phyloP scores from a whole-genome alignment of 2,113 vertebrate species.

The Scophthalmus maximus region DNA sequence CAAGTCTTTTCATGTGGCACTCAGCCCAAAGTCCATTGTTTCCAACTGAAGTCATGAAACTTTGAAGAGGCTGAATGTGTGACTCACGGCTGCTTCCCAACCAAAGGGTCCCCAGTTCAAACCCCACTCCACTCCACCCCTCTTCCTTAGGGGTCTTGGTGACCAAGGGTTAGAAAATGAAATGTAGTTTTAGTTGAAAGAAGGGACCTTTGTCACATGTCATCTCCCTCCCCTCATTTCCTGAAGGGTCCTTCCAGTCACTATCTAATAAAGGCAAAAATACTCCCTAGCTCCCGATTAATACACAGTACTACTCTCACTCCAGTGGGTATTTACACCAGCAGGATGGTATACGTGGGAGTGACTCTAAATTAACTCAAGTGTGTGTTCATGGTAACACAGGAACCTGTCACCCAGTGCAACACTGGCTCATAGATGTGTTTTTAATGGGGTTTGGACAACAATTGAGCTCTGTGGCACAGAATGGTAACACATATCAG shows the following conservation, averaged over 20 bases:
- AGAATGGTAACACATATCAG: not conserved
- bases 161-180: not conserved
- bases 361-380: not conserved
- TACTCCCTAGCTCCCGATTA: not conserved
- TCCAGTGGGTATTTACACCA: not conserved
- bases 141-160: not conserved
- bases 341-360: not conserved
- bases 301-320: not conserved
- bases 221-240: not conserved
- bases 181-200: too few species aligned
- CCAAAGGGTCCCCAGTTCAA: constrained; percentile 8
- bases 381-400: not conserved
- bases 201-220: not conserved
- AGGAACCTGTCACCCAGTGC: too few species aligned
- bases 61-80: constrained; percentile 1
- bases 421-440: constrained; percentile 1
- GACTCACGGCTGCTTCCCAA: constrained; percentile 20
- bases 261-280: constrained; percentile 11
- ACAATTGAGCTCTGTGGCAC: not conserved
- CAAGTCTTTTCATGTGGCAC: not conserved
- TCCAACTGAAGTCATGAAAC: constrained; percentile 1
- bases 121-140: not conserved
- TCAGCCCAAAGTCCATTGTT: not conserved
- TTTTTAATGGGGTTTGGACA: too few species aligned
- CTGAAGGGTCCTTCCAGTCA: constrained; percentile 4